Evolutionary conservation across 1,140 invertebrate genomes (phyloP), one percentile per base, ranked within the genome.

Genomic region (Drosophila arizonae): DNA sequence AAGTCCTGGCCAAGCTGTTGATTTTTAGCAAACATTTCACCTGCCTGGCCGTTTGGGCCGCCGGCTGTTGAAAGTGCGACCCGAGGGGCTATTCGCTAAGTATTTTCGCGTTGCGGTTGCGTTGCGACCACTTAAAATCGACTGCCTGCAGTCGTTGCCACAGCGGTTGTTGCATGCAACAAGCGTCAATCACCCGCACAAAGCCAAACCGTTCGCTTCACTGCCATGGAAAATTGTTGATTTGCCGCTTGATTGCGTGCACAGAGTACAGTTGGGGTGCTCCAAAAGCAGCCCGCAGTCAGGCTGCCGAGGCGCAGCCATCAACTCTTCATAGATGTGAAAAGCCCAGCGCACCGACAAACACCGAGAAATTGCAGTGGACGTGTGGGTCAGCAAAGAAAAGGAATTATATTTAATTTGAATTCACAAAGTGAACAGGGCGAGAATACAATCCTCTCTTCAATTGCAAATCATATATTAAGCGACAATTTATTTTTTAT

Each of bases 211-310:
- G 84, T 89, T 84, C 80, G 76, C 85, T 84, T 67, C 76, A 85
- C 88, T 77, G 65, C 77, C 79, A 80, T 88, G 84, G 84, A 87
- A 87, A 89, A 85, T 88, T 88, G 85, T 89, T 82, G 84, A 84
- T 88, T 88, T 89, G 85, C 85, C 85, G 84, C 84, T 84, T 85
- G 85, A 88, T 88, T 88, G 84, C 82, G 82, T 87, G 82, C 84
- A 71, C 87, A 66, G 63, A 60, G 58, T 72, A 65, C 61, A 64
- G 58, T 63, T 52, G 57, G 43, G 57, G 57, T 52, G 39, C 58
- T 36, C 26, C 13, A 26, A 28, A 17, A 33, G 56, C 11, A 28
- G 51, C 5, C 13, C 28, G 10, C 30, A 39, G 41, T 9, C 45
- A 54, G 24, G 6, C 45, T 17, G 28, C 39, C 46, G 41, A 39